Percentiles rank a stretch among this genome's conserved stretches.
These are phyloP conservation scores for Numenius phaeopus DNA, from an alignment of 2,797 vertebrate species.

Conservation along the genomic window DNA sequence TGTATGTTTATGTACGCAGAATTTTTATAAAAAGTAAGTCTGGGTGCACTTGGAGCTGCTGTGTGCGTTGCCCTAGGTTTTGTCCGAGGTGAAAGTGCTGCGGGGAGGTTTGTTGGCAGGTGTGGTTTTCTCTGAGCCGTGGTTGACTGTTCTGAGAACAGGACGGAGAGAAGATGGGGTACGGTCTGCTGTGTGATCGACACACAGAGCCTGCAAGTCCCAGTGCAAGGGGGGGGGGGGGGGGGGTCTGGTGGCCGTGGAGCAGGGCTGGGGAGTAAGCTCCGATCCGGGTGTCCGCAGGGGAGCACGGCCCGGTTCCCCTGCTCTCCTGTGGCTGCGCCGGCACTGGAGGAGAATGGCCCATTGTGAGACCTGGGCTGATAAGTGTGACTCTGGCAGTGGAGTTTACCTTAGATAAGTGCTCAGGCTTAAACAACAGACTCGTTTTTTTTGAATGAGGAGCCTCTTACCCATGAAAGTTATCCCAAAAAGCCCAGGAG, in stretches of 20 bases:
- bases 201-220: fast-evolving
- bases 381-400: background rate
- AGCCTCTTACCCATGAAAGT: background rate
- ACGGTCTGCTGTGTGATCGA: fast-evolving
- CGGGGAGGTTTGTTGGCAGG: background rate
- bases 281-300: background rate
- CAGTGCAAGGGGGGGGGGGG: fast-evolving
- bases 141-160: background rate
- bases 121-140: background rate
- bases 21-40: background rate
- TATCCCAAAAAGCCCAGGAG: background rate
- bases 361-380: background rate
- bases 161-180: background rate
- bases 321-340: background rate
- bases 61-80: fast-evolving
- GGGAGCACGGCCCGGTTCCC: background rate
- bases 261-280: background rate
- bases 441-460: background rate
- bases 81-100: constrained; percentile 21
- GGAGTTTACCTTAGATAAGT: constrained; percentile 13
- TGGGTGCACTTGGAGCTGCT: background rate
- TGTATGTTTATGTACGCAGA: background rate
- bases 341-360: background rate
- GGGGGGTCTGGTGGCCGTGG: background rate
- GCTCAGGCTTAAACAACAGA: background rate